Conservation (phyloP, 2,888 invertebrate genomes). For the Agriotes lineatus region DNA sequence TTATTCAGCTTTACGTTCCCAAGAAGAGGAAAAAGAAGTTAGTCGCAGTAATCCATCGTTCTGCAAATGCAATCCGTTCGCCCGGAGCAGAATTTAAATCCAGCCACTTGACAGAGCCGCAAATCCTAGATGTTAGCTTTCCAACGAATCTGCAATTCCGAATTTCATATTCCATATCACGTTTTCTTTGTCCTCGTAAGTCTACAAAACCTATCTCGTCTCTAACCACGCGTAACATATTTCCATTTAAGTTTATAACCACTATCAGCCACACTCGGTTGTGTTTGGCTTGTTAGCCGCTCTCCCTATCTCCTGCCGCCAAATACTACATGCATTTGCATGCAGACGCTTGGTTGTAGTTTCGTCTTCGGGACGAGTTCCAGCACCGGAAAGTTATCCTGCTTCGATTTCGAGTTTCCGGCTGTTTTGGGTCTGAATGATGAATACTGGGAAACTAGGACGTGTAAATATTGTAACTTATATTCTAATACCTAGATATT, state of each 20-base stretch:
- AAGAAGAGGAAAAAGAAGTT: not conserved
- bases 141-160: constrained; percentile 53
- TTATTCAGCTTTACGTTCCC: not conserved
- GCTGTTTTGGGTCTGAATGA: no score
- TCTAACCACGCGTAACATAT: constrained; percentile 48
- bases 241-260: constrained; percentile 37
- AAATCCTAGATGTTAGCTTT: constrained; percentile 48
- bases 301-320: not conserved
- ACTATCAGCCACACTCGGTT: constrained; percentile 12
- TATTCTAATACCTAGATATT: no score
- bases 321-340: not conserved
- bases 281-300: constrained; percentile 3
- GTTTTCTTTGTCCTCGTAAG: constrained; percentile 55
- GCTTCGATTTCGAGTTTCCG: no score
- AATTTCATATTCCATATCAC: constrained; percentile 57
- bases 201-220: constrained; percentile 50
- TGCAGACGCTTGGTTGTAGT: not conserved
- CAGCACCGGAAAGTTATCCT: no score
- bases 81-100: constrained; percentile 36
- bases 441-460: no score
- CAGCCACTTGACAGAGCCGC: constrained; percentile 47
- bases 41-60: constrained; percentile 22
- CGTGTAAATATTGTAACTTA: no score
- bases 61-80: constrained; percentile 29
- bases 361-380: no score